Percentiles rank a stretch among this genome's conserved stretches.
These are phyloP conservation scores for Arrhamphus sclerolepis DNA, from an alignment of 2,797 vertebrate species.

Conservation along the genomic window DNA sequence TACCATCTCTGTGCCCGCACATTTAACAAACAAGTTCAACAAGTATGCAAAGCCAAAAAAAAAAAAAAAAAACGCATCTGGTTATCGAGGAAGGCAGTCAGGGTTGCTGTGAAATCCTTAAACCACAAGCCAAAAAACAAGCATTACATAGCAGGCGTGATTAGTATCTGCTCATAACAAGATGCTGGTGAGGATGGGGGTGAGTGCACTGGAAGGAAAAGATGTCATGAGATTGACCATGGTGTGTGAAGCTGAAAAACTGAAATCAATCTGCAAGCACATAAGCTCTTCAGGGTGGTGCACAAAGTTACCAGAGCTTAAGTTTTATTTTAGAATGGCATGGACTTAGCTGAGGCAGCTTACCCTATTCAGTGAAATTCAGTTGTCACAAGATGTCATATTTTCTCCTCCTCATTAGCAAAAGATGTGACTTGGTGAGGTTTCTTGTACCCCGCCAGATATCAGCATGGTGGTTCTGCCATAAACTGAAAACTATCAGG, in stretches of 20 bases:
- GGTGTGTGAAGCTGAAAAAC: slow-evolving; percentile 29
- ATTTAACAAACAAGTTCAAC: slow-evolving; percentile 78
- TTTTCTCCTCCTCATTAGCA: slow-evolving; percentile 35
- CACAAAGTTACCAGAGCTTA: slow-evolving; percentile 30
- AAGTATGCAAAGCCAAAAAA: slow-evolving; percentile 75
- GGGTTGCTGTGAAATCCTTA: slow-evolving; percentile 47
- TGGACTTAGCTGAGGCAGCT: slow-evolving; percentile 25
- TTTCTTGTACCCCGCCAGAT: slow-evolving; percentile 42
- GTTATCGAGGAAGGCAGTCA: slow-evolving; percentile 63
- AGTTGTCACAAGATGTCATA: slow-evolving; percentile 51
- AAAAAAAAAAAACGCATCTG: slow-evolving; percentile 60
- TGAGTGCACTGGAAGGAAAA: slow-evolving; percentile 17
- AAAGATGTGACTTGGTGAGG: slow-evolving; percentile 36
- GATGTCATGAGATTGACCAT: slow-evolving; percentile 35
- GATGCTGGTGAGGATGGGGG: slow-evolving; percentile 33
- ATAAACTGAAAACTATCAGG: slow-evolving; percentile 4
- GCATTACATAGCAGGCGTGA: slow-evolving; percentile 50
- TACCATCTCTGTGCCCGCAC: slow-evolving; percentile 74
- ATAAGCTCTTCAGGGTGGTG: slow-evolving; percentile 8
- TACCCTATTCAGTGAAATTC: slow-evolving; percentile 17
- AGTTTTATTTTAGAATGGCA: slow-evolving; percentile 33
- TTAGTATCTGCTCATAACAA: slow-evolving; percentile 58
- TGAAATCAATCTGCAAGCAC: slow-evolving; percentile 31
- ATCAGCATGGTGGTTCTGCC: slow-evolving; percentile 13
- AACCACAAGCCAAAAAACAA: slow-evolving; percentile 49